phyloP scores from a whole-genome alignment of 2,113 vertebrate genomes.

The Cebidichthys violaceus region DNA sequence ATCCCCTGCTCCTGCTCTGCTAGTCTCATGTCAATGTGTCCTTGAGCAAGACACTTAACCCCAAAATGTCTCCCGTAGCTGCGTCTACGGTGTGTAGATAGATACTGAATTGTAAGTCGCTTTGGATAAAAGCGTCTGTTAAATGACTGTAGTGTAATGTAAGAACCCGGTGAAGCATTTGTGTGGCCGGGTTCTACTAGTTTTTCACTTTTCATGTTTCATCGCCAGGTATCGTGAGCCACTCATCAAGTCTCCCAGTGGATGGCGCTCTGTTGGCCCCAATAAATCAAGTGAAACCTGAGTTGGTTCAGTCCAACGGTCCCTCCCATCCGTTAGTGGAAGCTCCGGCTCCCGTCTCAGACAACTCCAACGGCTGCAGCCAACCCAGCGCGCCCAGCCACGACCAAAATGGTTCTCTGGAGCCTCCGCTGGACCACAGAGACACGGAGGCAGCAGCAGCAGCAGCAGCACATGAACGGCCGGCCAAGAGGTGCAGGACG shows the following conservation, averaged over 20 bases:
- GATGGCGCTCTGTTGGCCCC: conserved; percentile 68
- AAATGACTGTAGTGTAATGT: too few relatives aligned
- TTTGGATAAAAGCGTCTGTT: too few relatives aligned
- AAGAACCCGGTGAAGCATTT: too few relatives aligned
- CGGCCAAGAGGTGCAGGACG: conserved; percentile 74
- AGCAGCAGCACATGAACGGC: conserved; percentile 49
- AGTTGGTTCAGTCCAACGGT: conserved; percentile 85
- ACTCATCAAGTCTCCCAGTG: conserved; percentile 73
- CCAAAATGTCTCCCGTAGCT: too few relatives aligned
- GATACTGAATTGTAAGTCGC: too few relatives aligned
- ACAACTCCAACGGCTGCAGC: conserved; percentile 90
- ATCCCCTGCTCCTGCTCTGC: too few relatives aligned
- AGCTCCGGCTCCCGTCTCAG: conserved; percentile 62
- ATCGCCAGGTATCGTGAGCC: conserved; percentile 84
- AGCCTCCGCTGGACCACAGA: conserved; percentile 58
- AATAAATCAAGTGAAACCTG: conserved; percentile 82
- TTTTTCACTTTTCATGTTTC: background rate
- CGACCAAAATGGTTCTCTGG: conserved; percentile 79
- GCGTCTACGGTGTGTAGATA: too few relatives aligned
- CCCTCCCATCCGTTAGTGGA: conserved; percentile 78
- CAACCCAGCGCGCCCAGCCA: conserved; percentile 76
- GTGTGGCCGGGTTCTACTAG: background rate
- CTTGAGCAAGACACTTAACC: too few relatives aligned
- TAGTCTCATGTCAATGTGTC: too few relatives aligned
- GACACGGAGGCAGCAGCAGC: conserved; percentile 1